A percentile compares a stretch with the other conserved stretches of the same genome.
Evolutionary conservation across 2,888 invertebrate genomes (phyloP).

Genomic region (Tetragonisca angustula): DNA sequence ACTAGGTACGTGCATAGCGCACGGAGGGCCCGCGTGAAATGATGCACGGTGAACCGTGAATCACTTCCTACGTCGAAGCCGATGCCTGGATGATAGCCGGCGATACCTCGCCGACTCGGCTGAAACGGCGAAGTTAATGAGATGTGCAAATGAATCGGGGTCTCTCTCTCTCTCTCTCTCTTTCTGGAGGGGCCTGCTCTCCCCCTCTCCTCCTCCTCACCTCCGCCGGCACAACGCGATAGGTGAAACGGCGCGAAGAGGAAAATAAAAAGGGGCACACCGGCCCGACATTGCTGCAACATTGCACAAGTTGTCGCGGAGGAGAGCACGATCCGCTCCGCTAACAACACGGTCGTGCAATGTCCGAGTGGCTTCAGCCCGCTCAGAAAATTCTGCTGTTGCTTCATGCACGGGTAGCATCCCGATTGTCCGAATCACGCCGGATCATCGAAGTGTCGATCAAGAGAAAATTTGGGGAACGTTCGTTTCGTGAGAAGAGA

Average conservation of each 20-base stretch:
- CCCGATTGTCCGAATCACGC: no score
- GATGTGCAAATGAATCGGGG: slow-evolving; percentile 69
- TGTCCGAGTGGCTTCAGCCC: neutral
- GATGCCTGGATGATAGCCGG: slow-evolving; percentile 71
- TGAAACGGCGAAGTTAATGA: slow-evolving; percentile 73
- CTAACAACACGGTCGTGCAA: neutral
- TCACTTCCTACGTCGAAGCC: slow-evolving; percentile 70
- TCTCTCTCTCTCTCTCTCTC: slow-evolving; percentile 39
- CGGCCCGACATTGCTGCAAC: slow-evolving; percentile 28
- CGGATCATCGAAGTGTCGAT: neutral
- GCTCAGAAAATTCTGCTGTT: neutral
- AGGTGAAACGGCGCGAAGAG: slow-evolving; percentile 48
- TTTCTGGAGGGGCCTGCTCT: neutral
- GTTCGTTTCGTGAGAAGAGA: no score
- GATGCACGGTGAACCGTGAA: slow-evolving; percentile 74
- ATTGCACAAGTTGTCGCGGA: slow-evolving; percentile 30
- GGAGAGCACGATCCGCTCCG: neutral
- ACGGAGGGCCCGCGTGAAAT: slow-evolving; percentile 62
- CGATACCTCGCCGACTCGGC: slow-evolving; percentile 63
- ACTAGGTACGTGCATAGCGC: slow-evolving; percentile 22
- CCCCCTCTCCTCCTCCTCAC: neutral
- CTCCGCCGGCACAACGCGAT: slow-evolving; percentile 33
- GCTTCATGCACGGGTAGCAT: neutral
- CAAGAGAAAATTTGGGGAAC: no score
- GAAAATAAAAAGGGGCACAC: slow-evolving; percentile 48